Evolutionary conservation across 2,113 vertebrate species (phyloP), one percentile per base, ranked within the genome.

Genomic region (Candoia aspera): DNA sequence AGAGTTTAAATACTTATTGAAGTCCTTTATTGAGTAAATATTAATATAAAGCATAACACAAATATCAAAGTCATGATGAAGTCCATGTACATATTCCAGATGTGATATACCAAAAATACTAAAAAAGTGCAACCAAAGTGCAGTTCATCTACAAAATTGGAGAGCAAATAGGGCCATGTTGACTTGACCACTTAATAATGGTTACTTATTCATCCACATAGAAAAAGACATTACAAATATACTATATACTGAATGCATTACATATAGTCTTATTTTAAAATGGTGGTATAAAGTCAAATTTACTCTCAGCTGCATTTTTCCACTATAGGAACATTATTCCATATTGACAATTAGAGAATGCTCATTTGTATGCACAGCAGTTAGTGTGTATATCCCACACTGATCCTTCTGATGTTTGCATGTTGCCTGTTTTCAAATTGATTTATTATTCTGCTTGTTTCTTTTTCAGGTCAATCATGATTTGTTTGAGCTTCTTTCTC

Each of bases 381-480:
- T 79, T 55, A 54, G 17, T 6, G 13, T 37, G 26, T 29, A 9
- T 59, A 26, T 46, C 29, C 33, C 21, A 1, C 12, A 29, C n/a
- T 17, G 17, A 84, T 60, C 37, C 79, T 85, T 90, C 57, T 60
- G 42, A 19, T 2, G 19, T 59, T 85, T 49, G 26, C 24, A 21
- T 49, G 15, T 60, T 24, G 8, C 79, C 19, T 90, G 21, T 79
- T 54, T 57, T 54, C 42, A 60, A 89, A 19, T 23, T 64, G 46
- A 68, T 89, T 89, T 59, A 21, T 73, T 53, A 90, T 90, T 89
- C 26, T 58, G 37, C 29, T 59, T 46, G 64, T 73, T 90, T 57
- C 23, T 90, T 57, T 79, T 59, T 46, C 53, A 42, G 57, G 33
- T 29, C 23, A 84, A 42, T 84, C 15, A n/a, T 46, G 10, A 42